phyloP scores from a whole-genome alignment of 2,113 vertebrate genomes.

The Stercorarius parasiticus region DNA sequence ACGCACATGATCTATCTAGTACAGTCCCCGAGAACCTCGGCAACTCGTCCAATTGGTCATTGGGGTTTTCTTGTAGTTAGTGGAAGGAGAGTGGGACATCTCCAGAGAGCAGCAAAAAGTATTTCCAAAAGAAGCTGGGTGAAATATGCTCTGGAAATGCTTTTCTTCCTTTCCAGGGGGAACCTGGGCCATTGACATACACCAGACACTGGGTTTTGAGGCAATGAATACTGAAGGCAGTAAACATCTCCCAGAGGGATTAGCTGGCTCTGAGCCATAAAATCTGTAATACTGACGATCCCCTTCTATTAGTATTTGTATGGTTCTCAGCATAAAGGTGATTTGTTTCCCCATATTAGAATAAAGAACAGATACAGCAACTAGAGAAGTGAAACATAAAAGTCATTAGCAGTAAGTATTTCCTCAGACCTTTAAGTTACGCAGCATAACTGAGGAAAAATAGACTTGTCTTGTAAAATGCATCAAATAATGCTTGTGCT shows the following conservation, averaged over 20 bases:
- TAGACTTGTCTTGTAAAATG: not conserved
- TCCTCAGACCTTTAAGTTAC: not conserved
- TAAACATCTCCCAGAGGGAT: not conserved
- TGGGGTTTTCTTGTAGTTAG: not conserved
- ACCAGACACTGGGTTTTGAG: not conserved
- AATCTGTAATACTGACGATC: not conserved
- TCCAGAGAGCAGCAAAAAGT: not conserved
- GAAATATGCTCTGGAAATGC: not conserved
- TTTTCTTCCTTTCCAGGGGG: not conserved
- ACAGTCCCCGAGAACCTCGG: not conserved
- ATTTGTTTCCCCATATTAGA: not conserved
- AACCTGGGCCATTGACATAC: not conserved
- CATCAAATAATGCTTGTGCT: not conserved
- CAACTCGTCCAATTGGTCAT: not conserved
- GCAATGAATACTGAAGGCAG: not conserved
- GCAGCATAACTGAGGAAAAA: not conserved
- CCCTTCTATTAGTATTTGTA: not conserved
- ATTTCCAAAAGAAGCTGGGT: not conserved
- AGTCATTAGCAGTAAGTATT: not conserved
- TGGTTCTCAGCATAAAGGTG: not conserved
- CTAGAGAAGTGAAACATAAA: not conserved
- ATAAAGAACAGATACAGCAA: not conserved
- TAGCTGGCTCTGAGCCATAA: not conserved
- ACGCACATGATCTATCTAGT: not conserved
- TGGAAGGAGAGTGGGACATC: not conserved